Conservation (phyloP, 2,888 invertebrate genomes). For the Nasonia oneida region DNA sequence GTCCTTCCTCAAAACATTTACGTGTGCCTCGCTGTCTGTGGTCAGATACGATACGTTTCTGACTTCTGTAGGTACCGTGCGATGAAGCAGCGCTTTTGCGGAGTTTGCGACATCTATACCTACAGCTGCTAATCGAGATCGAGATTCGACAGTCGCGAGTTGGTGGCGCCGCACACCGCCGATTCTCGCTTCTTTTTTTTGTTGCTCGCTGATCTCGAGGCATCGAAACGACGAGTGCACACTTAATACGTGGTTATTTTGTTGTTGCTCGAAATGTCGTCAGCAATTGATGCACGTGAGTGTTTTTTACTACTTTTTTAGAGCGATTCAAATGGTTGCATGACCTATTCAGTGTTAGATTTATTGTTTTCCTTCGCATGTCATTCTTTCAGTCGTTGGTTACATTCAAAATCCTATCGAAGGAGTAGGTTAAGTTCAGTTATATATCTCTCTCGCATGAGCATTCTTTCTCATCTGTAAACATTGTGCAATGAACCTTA, state of each 20-base stretch:
- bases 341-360: not conserved
- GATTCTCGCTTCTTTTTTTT: not conserved
- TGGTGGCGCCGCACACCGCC: not conserved
- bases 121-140: conserved; percentile 24
- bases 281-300: not conserved
- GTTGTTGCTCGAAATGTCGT: not conserved
- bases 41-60: conserved; percentile 16
- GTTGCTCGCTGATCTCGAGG: not conserved
- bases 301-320: not conserved
- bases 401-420: not conserved
- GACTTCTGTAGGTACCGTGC: not conserved
- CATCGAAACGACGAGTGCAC: not conserved
- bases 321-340: not conserved
- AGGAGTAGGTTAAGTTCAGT: not conserved
- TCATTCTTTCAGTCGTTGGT: not conserved
- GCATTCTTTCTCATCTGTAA: not conserved
- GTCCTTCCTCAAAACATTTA: conserved; percentile 50
- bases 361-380: not conserved
- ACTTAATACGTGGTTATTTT: not conserved
- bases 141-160: conserved; percentile 32
- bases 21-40: conserved; percentile 27
- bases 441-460: not conserved
- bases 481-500: not conserved
- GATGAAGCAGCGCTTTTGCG: not conserved
- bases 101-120: conserved; percentile 14